phyloP scores from a whole-genome alignment of 2,797 vertebrate genomes.

The Sciaenops ocellatus region DNA sequence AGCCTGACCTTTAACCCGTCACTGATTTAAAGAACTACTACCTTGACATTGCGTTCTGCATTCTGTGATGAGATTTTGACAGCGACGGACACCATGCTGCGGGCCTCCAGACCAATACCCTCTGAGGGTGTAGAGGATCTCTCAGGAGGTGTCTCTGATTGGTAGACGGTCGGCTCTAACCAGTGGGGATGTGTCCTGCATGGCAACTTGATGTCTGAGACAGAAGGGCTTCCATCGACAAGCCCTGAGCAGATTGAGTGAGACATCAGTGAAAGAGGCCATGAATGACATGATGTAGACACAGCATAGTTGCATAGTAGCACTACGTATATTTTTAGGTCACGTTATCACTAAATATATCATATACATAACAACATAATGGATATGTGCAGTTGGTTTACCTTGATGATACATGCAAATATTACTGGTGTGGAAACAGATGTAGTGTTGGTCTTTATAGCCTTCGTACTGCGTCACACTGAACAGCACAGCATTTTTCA shows the following conservation, averaged over 20 bases:
- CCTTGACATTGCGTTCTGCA: slow-evolving; percentile 95
- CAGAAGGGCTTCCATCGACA: slow-evolving; percentile 86
- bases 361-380: background rate
- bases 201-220: slow-evolving; percentile 89
- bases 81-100: slow-evolving; percentile 95
- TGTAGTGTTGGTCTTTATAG: slow-evolving; percentile 95
- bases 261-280: background rate
- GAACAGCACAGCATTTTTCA: slow-evolving; percentile 91
- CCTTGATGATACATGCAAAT: slow-evolving; percentile 96
- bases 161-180: slow-evolving; percentile 95
- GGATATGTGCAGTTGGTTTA: slow-evolving; percentile 68
- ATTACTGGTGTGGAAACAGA: slow-evolving; percentile 94
- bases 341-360: slow-evolving; percentile 1
- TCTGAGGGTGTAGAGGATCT: slow-evolving; percentile 86
- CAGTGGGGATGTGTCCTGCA: slow-evolving; percentile 92
- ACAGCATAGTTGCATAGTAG: background rate
- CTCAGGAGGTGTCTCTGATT: slow-evolving; percentile 89
- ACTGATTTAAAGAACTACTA: slow-evolving; percentile 56
- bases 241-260: slow-evolving; percentile 82
- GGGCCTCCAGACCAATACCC: slow-evolving; percentile 89
- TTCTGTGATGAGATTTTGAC: slow-evolving; percentile 95
- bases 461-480: slow-evolving; percentile 95
- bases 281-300: background rate
- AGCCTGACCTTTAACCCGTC: too few relatives aligned
- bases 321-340: background rate